Percentiles rank a stretch among this genome's conserved stretches.
phyloP scores from a whole-genome alignment of 2,888 invertebrate genomes.

The Diplazon laetatorius region DNA sequence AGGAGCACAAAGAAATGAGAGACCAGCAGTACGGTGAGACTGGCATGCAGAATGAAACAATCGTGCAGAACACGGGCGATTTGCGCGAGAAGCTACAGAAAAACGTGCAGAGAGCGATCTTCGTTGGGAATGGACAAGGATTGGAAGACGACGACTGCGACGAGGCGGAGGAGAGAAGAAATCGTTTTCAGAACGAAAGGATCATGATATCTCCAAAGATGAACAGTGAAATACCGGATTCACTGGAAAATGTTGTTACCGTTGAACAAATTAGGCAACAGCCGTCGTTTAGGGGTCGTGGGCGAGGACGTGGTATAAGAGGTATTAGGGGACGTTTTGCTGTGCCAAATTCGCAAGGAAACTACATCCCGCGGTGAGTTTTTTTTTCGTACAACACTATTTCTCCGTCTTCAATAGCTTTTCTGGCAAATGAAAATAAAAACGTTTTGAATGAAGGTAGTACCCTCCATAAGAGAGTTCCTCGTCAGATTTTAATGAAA shows the following conservation, averaged over 20 bases:
- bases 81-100: conserved; percentile 79
- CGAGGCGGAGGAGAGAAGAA: conserved; percentile 78
- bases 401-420: background rate
- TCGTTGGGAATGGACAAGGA: conserved; percentile 73
- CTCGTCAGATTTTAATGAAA: too few species aligned
- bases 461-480: too few species aligned
- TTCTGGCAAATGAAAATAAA: background rate
- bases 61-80: conserved; percentile 71
- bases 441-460: too few species aligned
- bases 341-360: conserved; percentile 64
- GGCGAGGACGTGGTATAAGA: conserved; percentile 72
- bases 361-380: conserved; percentile 73
- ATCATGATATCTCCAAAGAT: conserved; percentile 76
- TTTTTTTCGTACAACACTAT: background rate
- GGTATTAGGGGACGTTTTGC: conserved; percentile 75
- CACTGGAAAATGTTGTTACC: conserved; percentile 79
- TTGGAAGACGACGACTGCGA: conserved; percentile 79
- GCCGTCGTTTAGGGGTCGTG: conserved; percentile 67
- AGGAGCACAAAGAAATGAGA: conserved; percentile 67
- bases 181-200: conserved; percentile 79
- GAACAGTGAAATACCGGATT: conserved; percentile 79
- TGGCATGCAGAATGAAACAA: conserved; percentile 66
- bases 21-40: conserved; percentile 68
- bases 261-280: conserved; percentile 74
- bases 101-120: conserved; percentile 71